Evolutionary conservation across 2,888 invertebrate genomes (phyloP).

Genomic region (Yponomeuta cagnagella): DNA sequence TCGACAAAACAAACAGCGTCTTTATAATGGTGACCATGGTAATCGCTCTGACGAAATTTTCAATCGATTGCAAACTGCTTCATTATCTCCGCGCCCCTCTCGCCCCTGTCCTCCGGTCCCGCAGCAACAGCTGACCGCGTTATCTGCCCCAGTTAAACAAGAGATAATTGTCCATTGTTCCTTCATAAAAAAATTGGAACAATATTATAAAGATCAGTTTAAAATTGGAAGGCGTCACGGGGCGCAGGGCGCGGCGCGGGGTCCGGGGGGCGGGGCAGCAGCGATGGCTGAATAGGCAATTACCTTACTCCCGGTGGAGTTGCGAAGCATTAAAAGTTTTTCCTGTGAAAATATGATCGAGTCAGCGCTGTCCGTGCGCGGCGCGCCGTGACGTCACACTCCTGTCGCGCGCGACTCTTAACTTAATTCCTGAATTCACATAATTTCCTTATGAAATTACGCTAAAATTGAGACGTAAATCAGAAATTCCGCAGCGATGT

Average conservation of each 20-base stretch:
- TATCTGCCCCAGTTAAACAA: constrained; percentile 23
- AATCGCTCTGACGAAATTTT: too few species aligned
- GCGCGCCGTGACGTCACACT: constrained; percentile 9
- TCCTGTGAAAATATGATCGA: constrained; percentile 23
- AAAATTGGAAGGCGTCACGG: constrained; percentile 29
- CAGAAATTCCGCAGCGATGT: background rate
- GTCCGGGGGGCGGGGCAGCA: constrained; percentile 21
- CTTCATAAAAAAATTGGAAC: constrained; percentile 32
- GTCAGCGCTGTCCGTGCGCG: constrained; percentile 7
- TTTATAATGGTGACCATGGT: too few species aligned
- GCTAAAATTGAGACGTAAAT: constrained; percentile 3
- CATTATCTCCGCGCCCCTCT: background rate
- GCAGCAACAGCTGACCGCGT: background rate
- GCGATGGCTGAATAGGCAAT: constrained; percentile 32
- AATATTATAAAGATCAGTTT: constrained; percentile 38
- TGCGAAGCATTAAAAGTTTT: constrained; percentile 34
- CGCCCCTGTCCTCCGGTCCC: background rate
- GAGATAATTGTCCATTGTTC: constrained; percentile 39
- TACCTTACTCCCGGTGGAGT: constrained; percentile 28
- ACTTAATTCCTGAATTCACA: too few species aligned
- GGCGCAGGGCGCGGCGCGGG: too few species aligned
- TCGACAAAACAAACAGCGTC: too few species aligned
- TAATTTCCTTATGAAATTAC: too few species aligned
- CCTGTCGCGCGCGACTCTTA: too few species aligned
- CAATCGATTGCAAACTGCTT: background rate